Conservation (phyloP, 2,888 invertebrate species). For the Dicycla oo region DNA sequence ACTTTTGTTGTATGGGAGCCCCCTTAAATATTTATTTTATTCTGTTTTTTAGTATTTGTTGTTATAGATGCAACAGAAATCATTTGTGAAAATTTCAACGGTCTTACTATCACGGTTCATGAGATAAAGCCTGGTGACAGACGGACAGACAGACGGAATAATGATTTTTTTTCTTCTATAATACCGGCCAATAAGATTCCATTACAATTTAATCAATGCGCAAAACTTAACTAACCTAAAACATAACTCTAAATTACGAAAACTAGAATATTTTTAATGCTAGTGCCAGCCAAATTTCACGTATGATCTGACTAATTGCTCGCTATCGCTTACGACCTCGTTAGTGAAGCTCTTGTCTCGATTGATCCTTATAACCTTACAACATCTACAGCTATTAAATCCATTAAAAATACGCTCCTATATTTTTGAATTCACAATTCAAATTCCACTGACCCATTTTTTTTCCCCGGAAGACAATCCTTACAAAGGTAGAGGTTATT, state of each 20-base stretch:
- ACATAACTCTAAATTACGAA: background rate
- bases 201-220: background rate
- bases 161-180: no score
- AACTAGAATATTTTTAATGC: background rate
- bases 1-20: no score
- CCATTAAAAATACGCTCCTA: slow-evolving; percentile 19
- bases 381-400: background rate
- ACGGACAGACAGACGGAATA: no score
- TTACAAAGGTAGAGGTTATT: slow-evolving; percentile 27
- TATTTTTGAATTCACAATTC: slow-evolving; percentile 18
- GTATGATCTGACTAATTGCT: slow-evolving; percentile 52
- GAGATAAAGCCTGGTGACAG: no score
- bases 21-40: no score
- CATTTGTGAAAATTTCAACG: no score
- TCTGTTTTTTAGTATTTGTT: no score
- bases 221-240: background rate
- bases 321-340: slow-evolving; percentile 47
- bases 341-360: slow-evolving; percentile 42
- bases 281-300: slow-evolving; percentile 11
- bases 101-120: no score
- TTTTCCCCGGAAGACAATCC: slow-evolving; percentile 3
- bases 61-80: no score
- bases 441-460: slow-evolving; percentile 13
- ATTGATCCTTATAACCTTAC: slow-evolving; percentile 50
- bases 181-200: no score